Conservation (phyloP, 2,888 invertebrate genomes). For the Celastrina argiolus region DNA sequence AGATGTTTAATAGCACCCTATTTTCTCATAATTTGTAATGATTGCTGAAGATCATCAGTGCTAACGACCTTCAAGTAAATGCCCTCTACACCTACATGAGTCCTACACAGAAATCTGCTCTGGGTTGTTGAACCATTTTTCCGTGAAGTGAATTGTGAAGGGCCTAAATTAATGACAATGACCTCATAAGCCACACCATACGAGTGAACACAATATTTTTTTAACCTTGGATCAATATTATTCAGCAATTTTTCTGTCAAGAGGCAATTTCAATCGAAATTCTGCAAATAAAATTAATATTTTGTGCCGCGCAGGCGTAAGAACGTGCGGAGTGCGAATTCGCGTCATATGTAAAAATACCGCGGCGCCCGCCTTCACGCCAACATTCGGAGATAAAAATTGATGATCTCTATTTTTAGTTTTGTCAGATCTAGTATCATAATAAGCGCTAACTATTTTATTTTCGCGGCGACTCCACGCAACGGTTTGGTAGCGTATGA, state of each 20-base stretch:
- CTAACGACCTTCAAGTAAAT: neutral
- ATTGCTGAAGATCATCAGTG: neutral
- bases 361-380: constrained; percentile 47
- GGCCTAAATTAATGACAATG: neutral
- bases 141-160: neutral
- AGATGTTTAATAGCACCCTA: no score
- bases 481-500: neutral
- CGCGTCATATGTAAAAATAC: constrained; percentile 57
- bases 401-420: constrained; percentile 17
- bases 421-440: constrained; percentile 15
- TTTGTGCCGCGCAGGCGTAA: constrained; percentile 36
- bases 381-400: constrained; percentile 28
- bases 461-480: neutral
- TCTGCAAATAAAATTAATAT: constrained; percentile 11
- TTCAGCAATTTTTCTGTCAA: neutral
- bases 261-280: neutral
- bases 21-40: no score
- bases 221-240: neutral
- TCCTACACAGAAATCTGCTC: neutral
- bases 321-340: constrained; percentile 27
- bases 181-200: neutral
- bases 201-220: neutral
- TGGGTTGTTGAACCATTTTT: neutral
- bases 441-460: neutral
- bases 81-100: neutral